Evolutionary conservation across 1,140 invertebrate genomes (phyloP).

Genomic region (Tetranychus cinnabarinus): DNA sequence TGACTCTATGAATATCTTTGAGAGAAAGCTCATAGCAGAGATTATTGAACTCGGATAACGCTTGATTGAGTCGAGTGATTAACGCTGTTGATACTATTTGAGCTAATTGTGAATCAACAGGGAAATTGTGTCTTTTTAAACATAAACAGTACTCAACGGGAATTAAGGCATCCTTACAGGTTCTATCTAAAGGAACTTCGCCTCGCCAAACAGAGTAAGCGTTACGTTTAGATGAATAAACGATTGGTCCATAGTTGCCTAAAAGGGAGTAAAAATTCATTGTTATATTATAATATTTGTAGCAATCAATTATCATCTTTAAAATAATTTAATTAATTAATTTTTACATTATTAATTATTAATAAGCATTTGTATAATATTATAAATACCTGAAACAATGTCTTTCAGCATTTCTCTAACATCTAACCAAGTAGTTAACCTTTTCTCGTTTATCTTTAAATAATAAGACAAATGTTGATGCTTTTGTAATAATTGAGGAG

Average conservation of each 20-base stretch:
- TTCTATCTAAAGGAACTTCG: slow-evolving; percentile 4
- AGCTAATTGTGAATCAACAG: background rate
- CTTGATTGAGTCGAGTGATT: background rate
- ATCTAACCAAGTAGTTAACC: slow-evolving; percentile 14
- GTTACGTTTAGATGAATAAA: background rate
- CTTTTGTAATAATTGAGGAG: slow-evolving; percentile 8
- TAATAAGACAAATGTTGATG: slow-evolving; percentile 9
- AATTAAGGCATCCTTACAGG: slow-evolving; percentile 5
- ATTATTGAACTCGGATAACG: background rate
- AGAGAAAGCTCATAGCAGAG: background rate
- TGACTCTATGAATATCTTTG: background rate
- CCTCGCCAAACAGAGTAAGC: background rate
- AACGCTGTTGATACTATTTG: background rate
- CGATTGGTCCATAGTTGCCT: background rate
- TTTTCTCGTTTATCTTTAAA: slow-evolving; percentile 5
- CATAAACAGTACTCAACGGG: slow-evolving; percentile 5
- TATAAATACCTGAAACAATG: slow-evolving; percentile 7
- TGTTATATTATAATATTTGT: no score
- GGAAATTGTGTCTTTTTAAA: background rate
- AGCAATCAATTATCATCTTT: no score
- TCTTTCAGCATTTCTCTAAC: slow-evolving; percentile 15
- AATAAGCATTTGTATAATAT: no score
- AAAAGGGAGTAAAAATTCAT: no score
- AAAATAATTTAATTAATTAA: no score
- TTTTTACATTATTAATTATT: no score